Conservation (phyloP, 2,113 vertebrate genomes). For the Ictalurus furcatus region DNA sequence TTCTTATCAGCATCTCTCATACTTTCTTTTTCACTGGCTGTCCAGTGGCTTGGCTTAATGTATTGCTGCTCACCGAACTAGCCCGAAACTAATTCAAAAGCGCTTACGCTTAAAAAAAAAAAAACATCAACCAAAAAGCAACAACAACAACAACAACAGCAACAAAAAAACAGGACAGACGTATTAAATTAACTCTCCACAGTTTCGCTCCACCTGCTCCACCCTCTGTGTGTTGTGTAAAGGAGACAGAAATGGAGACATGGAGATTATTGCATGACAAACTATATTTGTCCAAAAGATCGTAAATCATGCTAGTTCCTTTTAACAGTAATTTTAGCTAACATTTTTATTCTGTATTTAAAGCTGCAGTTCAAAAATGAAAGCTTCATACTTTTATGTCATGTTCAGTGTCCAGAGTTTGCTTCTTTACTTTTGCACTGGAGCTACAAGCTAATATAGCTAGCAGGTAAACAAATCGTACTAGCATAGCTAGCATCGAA, state of each 20-base stretch:
- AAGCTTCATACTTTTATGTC: background rate
- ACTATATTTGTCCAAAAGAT: background rate
- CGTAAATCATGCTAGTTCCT: too few relatives aligned
- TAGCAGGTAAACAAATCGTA: background rate
- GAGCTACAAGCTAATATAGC: background rate
- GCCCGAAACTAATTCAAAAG: conserved; percentile 69
- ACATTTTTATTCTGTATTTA: background rate
- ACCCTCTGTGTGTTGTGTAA: conserved; percentile 54
- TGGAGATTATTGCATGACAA: background rate
- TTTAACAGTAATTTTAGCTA: background rate
- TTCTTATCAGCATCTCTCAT: conserved; percentile 20
- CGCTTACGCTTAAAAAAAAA: conserved; percentile 25
- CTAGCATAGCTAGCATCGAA: background rate
- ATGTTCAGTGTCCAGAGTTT: background rate
- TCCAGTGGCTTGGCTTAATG: conserved; percentile 60
- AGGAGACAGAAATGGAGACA: background rate
- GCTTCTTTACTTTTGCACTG: background rate
- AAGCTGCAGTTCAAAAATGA: background rate
- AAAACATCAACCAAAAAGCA: background rate
- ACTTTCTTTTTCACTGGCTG: conserved; percentile 26
- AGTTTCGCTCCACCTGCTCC: conserved; percentile 56
- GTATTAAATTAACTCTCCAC: conserved; percentile 68
- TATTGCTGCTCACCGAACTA: conserved; percentile 67
- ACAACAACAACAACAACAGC: too few relatives aligned
- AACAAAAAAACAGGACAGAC: conserved; percentile 32